Evolutionary conservation across 2,888 invertebrate species (phyloP).

Genomic region (Aphodius sticticus): DNA sequence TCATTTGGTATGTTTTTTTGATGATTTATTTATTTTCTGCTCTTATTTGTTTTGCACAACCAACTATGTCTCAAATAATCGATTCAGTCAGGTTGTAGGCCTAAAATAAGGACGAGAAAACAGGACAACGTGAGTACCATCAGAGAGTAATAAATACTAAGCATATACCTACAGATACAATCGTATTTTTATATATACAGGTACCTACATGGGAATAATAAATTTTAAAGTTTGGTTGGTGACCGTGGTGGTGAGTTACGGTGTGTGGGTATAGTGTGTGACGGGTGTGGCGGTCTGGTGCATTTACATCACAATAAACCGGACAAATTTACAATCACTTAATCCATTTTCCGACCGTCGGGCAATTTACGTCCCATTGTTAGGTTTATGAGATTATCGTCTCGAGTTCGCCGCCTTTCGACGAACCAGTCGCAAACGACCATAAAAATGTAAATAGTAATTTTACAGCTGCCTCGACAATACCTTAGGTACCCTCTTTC

Average conservation of each 20-base stretch:
- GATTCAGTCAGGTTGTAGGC: not conserved
- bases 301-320: slow-evolving; percentile 23
- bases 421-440: not conserved
- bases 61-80: too few species aligned
- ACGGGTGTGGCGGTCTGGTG: slow-evolving; percentile 17
- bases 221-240: not conserved
- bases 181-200: not conserved
- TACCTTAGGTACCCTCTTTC: not conserved
- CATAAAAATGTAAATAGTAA: slow-evolving; percentile 12
- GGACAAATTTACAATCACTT: slow-evolving; percentile 27
- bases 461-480: not conserved
- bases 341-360: slow-evolving; percentile 21
- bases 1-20: not conserved
- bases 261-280: not conserved
- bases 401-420: not conserved
- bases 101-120: not conserved
- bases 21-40: not conserved
- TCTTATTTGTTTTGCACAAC: too few species aligned
- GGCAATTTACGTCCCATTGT: slow-evolving; percentile 26
- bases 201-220: not conserved
- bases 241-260: slow-evolving; percentile 20
- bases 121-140: too few species aligned
- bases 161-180: not conserved
- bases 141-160: too few species aligned
- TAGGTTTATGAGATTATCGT: slow-evolving; percentile 22